Evolutionary conservation across 2,113 vertebrate genomes (phyloP).

Genomic region (Macaca mulatta): DNA sequence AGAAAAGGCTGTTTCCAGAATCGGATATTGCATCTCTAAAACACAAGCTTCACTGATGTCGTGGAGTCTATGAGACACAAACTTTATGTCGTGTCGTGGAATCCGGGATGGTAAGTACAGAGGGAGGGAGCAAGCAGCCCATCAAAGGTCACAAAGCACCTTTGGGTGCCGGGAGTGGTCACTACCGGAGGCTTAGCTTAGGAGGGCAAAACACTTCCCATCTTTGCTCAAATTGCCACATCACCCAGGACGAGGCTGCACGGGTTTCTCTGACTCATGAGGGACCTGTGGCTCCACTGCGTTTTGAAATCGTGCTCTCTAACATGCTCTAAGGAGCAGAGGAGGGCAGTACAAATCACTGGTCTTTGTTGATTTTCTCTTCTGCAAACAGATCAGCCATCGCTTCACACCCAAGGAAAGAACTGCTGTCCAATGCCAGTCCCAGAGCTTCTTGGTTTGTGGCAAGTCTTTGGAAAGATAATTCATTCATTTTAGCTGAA

Average conservation of each 20-base stretch:
- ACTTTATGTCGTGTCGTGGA: fast-evolving
- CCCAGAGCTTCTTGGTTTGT: neutral
- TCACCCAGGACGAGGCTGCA: neutral
- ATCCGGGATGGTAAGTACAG: neutral
- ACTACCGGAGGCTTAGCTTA: neutral
- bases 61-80: neutral
- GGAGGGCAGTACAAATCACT: too few species aligned
- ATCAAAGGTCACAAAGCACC: too few species aligned
- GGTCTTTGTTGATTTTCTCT: neutral
- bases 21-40: neutral
- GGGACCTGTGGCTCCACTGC: neutral
- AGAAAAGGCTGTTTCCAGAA: neutral
- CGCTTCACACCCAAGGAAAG: neutral
- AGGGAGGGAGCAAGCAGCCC: too few species aligned
- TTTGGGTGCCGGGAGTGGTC: neutral
- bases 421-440: neutral
- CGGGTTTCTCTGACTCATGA: neutral
- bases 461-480: neutral
- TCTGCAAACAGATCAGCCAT: neutral
- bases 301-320: neutral
- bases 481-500: neutral
- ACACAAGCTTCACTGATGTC: neutral
- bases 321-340: neutral
- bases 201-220: neutral
- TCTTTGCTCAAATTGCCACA: neutral